Percentiles rank a stretch among this genome's conserved stretches.
These are phyloP conservation scores for Morus bassanus DNA, from an alignment of 2,797 vertebrate species.

Conservation along the genomic window DNA sequence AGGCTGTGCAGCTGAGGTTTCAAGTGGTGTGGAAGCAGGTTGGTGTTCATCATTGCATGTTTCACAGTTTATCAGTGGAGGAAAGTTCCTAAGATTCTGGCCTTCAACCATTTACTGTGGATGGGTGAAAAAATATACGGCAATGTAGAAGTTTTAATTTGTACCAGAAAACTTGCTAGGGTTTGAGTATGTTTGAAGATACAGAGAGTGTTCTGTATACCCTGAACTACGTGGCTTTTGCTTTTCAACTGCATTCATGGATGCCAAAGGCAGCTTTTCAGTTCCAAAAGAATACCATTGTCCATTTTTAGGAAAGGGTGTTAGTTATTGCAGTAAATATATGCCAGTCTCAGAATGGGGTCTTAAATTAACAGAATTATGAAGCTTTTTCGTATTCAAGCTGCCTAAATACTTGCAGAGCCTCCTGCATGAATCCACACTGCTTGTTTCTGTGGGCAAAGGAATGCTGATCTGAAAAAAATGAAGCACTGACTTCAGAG, in stretches of 20 bases:
- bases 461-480: neutral
- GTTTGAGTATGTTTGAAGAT: neutral
- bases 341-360: neutral
- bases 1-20: neutral
- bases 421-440: neutral
- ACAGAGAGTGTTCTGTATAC: neutral
- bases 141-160: neutral
- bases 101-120: neutral
- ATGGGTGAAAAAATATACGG: neutral
- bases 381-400: neutral
- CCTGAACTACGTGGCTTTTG: neutral
- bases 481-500: neutral
- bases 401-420: neutral
- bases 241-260: neutral
- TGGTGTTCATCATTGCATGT: neutral
- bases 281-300: neutral
- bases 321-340: neutral
- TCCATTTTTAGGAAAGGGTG: neutral
- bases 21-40: neutral
- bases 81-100: neutral
- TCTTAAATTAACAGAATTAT: neutral
- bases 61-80: neutral
- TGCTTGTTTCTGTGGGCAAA: neutral
- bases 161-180: neutral
- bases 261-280: neutral